phyloP scores from a whole-genome alignment of 2,797 vertebrate genomes.

The Rachycentron canadum region DNA sequence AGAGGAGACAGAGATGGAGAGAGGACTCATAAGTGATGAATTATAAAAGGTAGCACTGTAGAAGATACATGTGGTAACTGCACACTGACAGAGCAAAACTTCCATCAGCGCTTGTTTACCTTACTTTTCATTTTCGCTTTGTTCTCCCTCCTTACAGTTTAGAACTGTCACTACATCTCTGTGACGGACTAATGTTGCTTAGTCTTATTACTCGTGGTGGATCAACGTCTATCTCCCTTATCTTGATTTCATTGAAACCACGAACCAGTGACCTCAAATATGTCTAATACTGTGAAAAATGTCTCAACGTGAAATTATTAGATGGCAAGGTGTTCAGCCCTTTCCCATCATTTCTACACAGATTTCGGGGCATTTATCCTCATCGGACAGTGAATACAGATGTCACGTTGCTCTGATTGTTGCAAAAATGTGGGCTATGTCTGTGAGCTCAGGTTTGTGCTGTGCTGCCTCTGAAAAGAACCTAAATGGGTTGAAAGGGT shows the following conservation, averaged over 20 bases:
- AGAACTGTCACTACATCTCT: no score
- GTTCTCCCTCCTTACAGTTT: no score
- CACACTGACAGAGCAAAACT: neutral
- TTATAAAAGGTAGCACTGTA: neutral
- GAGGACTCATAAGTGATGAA: conserved; percentile 7
- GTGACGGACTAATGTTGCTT: no score
- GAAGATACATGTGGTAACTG: neutral
- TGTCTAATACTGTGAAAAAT: neutral
- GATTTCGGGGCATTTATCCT: neutral
- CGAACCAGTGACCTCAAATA: neutral
- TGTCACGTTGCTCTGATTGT: neutral
- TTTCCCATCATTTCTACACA: neutral
- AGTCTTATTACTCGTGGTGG: no score
- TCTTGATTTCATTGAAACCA: no score
- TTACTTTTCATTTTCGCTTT: neutral
- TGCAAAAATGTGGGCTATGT: no score
- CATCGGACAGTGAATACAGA: neutral
- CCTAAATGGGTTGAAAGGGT: neutral
- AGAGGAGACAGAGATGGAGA: conserved; percentile 12
- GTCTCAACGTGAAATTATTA: no score
- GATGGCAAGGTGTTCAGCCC: no score
- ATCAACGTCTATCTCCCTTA: no score
- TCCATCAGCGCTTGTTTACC: neutral
- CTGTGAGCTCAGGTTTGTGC: no score
- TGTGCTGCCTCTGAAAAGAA: neutral